Evolutionary conservation across 2,888 invertebrate species (phyloP).

Genomic region (Stenotaenia linearis): DNA sequence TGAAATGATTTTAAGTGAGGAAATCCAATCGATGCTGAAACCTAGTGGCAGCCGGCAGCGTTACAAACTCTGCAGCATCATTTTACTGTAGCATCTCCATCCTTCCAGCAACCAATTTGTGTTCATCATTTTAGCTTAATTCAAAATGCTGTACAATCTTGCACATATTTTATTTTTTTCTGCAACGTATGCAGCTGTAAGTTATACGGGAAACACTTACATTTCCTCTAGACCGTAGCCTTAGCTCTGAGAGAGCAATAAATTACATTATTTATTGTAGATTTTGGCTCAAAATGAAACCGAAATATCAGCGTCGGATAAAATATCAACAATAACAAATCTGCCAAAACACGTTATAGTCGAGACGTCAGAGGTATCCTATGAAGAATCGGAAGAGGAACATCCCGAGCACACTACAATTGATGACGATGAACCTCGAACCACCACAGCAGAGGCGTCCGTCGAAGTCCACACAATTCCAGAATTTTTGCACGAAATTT

Average conservation of each 20-base stretch:
- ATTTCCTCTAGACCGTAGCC: not conserved
- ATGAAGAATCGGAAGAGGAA: not conserved
- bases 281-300: conserved; percentile 20
- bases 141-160: conserved; percentile 26
- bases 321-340: not conserved
- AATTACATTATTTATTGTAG: conserved; percentile 8
- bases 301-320: not conserved
- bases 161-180: conserved; percentile 11
- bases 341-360: not conserved
- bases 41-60: not conserved
- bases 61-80: not conserved
- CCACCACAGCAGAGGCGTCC: not conserved
- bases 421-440: not conserved
- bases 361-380: not conserved
- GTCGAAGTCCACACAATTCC: not conserved
- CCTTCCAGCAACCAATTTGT: not conserved
- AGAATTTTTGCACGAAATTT: not conserved
- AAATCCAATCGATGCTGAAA: not conserved
- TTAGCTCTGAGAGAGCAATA: not conserved
- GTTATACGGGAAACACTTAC: not conserved
- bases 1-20: not conserved
- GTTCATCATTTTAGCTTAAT: not conserved
- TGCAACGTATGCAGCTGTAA: conserved; percentile 10
- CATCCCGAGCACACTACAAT: not conserved
- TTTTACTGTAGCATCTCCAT: not conserved